These are phyloP conservation scores for Petrolisthes cinctipes DNA, from an alignment of 2,888 invertebrate genomes.

Conservation along the genomic window DNA sequence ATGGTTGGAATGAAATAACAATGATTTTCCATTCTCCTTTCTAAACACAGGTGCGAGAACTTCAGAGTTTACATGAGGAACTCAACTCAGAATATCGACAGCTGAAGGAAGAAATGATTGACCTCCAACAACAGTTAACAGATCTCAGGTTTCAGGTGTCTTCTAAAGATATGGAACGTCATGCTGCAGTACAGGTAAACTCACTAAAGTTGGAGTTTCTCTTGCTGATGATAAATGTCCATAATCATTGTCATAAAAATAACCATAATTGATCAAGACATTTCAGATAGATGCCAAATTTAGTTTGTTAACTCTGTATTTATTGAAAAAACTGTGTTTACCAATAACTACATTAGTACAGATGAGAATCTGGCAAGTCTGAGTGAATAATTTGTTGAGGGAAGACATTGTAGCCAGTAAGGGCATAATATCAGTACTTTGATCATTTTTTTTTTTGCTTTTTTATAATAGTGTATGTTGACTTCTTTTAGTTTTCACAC, in stretches of 20 bases:
- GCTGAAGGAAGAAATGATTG: constrained; percentile 31
- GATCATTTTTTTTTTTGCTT: too few relatives aligned
- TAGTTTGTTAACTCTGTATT: background rate
- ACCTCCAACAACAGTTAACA: constrained; percentile 38
- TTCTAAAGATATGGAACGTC: constrained; percentile 39
- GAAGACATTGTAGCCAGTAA: too few relatives aligned
- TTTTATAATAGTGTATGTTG: too few relatives aligned
- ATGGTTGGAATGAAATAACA: too few relatives aligned
- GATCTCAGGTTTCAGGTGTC: constrained; percentile 48
- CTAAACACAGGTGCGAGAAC: constrained; percentile 18
- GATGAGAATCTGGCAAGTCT: too few relatives aligned
- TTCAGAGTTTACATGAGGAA: constrained; percentile 11
- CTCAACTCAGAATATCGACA: constrained; percentile 23
- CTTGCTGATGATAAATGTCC: background rate
- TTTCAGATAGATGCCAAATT: background rate
- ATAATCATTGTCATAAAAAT: background rate
- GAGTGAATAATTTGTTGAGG: too few relatives aligned
- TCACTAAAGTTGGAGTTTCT: background rate
- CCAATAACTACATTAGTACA: too few relatives aligned
- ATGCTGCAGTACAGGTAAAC: constrained; percentile 36
- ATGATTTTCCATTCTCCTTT: too few relatives aligned
- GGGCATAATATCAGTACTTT: too few relatives aligned
- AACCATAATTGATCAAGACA: background rate
- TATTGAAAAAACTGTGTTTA: too few relatives aligned
- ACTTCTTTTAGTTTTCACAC: too few relatives aligned